Conservation (phyloP, 2,113 vertebrate genomes). For the Saimiri boliviensis region DNA sequence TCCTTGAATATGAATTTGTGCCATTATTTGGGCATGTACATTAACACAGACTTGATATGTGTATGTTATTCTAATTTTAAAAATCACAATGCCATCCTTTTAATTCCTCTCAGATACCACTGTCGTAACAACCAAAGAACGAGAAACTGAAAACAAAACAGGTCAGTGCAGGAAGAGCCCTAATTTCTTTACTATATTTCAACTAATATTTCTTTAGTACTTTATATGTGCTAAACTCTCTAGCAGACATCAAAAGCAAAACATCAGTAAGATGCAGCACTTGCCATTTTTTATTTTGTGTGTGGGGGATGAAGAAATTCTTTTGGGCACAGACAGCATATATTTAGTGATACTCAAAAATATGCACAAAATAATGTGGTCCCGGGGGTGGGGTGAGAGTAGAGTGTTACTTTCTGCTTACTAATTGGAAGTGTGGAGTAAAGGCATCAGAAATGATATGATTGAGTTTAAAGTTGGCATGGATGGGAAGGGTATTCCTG, state of each 20-base stretch:
- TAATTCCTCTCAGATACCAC: not conserved
- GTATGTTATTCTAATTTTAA: not conserved
- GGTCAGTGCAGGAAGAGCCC: not conserved
- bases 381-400: not conserved
- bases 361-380: not conserved
- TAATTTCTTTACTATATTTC: not conserved
- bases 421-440: not conserved
- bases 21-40: not conserved
- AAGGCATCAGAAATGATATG: not conserved
- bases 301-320: not conserved
- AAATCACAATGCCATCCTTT: not conserved
- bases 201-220: not conserved
- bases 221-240: not conserved
- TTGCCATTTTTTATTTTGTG: not conserved
- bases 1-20: not conserved
- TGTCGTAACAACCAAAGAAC: not conserved
- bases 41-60: not conserved
- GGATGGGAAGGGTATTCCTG: not conserved
- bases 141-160: slow-evolving; percentile 1
- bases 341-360: not conserved
- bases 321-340: not conserved
- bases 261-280: not conserved
- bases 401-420: not conserved
- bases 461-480: not conserved
- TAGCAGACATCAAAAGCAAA: not conserved